Evolutionary conservation across 1,140 invertebrate species (phyloP), one percentile per base, ranked within the genome.

Genomic region (Trachymyrmex septentrionalis): DNA sequence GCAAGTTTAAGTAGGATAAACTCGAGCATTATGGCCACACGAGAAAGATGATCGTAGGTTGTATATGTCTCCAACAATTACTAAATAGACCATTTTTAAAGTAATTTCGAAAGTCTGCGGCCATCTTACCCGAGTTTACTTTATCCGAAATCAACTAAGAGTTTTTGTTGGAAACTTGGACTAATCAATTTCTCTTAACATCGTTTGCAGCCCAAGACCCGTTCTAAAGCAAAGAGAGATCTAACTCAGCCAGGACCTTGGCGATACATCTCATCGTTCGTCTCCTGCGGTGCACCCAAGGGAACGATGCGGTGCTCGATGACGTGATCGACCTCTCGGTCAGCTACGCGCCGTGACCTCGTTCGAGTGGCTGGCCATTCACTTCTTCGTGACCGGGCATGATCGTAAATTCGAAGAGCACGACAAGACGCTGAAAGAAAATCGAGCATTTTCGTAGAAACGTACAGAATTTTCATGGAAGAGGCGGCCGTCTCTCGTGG

Each of bases 241-340:
- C 63, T 30, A 53, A 80, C 27, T 80, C 34, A 59, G 48, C 6
- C 34, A 38, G 38, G 64, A 82, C 53, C 80, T 84, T 75, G 80
- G 67, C 55, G 55, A 55, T 27, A 50, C 69, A 61, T 7, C 69
- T 75, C 38, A 7, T 44, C 38, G 10, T 44, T 44, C 38, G 80
- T 59, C 55, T 82, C 34, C 38, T 44, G 80, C 24, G 80, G 38
- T 48, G 53, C 34, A 9, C 55, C 80, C 55, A 48, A 66, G 50
- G 14, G 59, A 86, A 27, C 69, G 67, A 89, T 86, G 82, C 84
- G 77, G 19, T 55, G 81, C 21, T 86, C 81, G 73, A 86, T 89
- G 87, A 89, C 81, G 88, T 88, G 87, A 89, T 86, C 87, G 88
- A 89, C 50, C 73, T 76, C 63, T 87, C 76, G 89, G 84, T 88